A percentile compares a stretch with the other conserved stretches of the same genome.
Conservation (phyloP, 2,888 invertebrate species). For the Formica aserva region DNA sequence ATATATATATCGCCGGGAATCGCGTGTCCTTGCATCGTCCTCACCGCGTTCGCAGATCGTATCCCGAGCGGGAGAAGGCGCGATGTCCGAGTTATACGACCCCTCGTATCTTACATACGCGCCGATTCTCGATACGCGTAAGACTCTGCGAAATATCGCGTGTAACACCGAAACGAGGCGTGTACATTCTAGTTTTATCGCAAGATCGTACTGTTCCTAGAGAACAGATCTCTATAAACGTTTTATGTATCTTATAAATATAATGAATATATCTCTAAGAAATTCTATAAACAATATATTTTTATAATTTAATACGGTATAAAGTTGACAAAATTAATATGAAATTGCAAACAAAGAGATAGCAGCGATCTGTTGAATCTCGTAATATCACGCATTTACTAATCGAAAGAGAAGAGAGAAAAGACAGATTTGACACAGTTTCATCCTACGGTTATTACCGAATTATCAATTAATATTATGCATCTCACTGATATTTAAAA, state of each 20-base stretch:
- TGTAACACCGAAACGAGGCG: conserved; percentile 34
- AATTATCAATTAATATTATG: conserved; percentile 3
- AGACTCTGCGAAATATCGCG: conserved; percentile 58
- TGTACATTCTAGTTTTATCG: neutral
- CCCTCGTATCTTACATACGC: conserved; percentile 61
- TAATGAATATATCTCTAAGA: neutral
- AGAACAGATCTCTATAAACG: neutral
- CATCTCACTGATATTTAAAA: neutral
- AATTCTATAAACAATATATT: neutral
- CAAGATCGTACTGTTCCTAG: neutral
- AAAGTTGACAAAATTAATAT: neutral
- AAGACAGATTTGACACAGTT: neutral
- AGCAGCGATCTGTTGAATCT: conserved; percentile 14
- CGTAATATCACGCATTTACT: neutral
- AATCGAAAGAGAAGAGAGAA: neutral
- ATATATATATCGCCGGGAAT: conserved; percentile 59
- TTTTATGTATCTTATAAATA: neutral
- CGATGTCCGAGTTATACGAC: conserved; percentile 59
- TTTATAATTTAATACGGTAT: neutral
- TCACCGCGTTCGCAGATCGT: conserved; percentile 59
- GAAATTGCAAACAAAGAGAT: neutral
- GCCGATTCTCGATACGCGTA: conserved; percentile 46
- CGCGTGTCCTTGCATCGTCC: conserved; percentile 67
- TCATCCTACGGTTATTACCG: neutral
- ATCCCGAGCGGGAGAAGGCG: conserved; percentile 49